These are phyloP conservation scores for Mesorhabditis sp. DNA, from an alignment of 2,888 invertebrate genomes.

Conservation along the genomic window DNA sequence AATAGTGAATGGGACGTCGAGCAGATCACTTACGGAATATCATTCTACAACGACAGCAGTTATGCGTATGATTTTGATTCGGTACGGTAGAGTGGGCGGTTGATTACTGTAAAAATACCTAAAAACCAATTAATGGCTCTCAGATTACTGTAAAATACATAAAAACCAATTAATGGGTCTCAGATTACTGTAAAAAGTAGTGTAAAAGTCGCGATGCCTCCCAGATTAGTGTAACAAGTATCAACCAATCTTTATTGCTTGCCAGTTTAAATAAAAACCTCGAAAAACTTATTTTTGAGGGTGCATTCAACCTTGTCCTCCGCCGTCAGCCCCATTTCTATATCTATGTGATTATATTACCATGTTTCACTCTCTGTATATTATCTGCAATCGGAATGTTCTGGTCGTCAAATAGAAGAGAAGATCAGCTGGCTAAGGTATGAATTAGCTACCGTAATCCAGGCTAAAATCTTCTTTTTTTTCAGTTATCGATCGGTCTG, in stretches of 20 bases:
- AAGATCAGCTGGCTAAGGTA: neutral
- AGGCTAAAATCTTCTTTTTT: neutral
- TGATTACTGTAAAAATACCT: too few species aligned
- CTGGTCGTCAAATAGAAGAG: neutral
- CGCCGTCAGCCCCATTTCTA: constrained; percentile 3
- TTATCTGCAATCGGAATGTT: constrained; percentile 1
- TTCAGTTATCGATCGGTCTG: constrained; percentile 19
- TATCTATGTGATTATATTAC: constrained; percentile 1
- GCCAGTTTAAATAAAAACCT: too few species aligned
- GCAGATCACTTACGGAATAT: neutral
- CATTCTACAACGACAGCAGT: neutral
- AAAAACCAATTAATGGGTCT: too few species aligned
- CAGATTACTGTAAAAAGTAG: too few species aligned
- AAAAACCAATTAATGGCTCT: too few species aligned
- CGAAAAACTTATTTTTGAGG: neutral
- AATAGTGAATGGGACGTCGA: neutral
- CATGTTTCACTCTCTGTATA: neutral
- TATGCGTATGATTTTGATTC: constrained; percentile 4
- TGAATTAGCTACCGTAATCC: too few species aligned
- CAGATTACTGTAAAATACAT: too few species aligned
- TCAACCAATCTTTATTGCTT: too few species aligned
- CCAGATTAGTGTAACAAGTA: too few species aligned
- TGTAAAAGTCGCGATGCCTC: too few species aligned
- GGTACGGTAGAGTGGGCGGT: neutral
- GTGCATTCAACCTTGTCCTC: neutral